Evolutionary conservation across 1,140 invertebrate species (phyloP), one percentile per base, ranked within the genome.

Genomic region (Protaetia brevitarsis): DNA sequence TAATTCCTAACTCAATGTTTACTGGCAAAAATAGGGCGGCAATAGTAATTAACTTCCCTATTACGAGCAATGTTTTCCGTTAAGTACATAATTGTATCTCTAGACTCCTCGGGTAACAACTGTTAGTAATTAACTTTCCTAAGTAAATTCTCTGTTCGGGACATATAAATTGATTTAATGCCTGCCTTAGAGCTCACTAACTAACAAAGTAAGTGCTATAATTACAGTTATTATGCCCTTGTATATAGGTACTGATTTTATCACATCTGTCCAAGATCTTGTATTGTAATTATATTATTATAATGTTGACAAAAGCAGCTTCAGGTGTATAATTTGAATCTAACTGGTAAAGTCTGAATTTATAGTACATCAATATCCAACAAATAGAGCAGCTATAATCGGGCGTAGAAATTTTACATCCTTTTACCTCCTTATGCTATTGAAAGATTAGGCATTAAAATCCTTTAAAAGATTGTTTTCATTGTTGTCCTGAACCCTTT

Each of bases 41-140:
- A 19, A 51, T 51, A 51, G 10, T 51, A 51, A 51, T 51, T 51
- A 51, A 51, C 41, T 23, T 23, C 11, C 19, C 41, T 8, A 51
- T 51, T 37, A 23, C 41, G 5, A 19, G 16, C 41, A 23, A 51
- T 23, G 19, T 21, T 19, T 23, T 51, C 19, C 21, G 41, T 51
- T 21, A 51, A 51, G 41, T 51, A 51, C 41, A 51, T 51, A 51
- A 51, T 51, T 23, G 41, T 51, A 23, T 51, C 41, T 51, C 41
- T 51, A 16, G 41, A 51, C 21, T n/a, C n/a, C n/a, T 51, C 19
- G 41, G 41, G 19, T 51, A 51, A 51, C 41, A 51, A 51, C 41
- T 51, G 41, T 51, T 51, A 51, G 41, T 51, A 51, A 51, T 51
- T 51, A 51, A 19, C 19, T 23, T 23, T 23, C 13, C 41, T 23